Conservation (phyloP, 2,797 vertebrate species). For the Spizella passerina region DNA sequence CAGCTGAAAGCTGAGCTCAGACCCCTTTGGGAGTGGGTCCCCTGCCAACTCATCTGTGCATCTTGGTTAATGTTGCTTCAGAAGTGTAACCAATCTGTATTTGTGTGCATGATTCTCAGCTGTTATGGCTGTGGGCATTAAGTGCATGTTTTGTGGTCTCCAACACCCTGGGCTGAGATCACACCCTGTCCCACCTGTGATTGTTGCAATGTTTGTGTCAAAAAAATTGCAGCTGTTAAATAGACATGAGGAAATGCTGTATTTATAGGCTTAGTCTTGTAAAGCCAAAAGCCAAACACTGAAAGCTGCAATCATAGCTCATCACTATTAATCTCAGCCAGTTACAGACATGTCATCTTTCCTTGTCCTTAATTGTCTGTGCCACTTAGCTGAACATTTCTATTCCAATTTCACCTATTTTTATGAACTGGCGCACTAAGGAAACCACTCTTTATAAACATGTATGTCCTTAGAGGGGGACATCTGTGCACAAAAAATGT, state of each 20-base stretch:
- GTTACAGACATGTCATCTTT: background rate
- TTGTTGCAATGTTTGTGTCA: background rate
- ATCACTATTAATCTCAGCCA: background rate
- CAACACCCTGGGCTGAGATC: background rate
- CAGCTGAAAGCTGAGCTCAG: background rate
- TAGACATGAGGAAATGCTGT: background rate
- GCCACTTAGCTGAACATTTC: background rate
- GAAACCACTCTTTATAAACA: background rate
- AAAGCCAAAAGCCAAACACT: background rate
- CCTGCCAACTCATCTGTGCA: background rate
- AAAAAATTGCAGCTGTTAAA: background rate
- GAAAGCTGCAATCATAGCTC: background rate
- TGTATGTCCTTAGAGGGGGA: background rate
- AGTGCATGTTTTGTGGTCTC: background rate
- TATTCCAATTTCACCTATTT: background rate
- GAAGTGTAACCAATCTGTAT: background rate
- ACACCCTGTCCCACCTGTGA: rapidly evolving
- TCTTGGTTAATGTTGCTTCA: background rate
- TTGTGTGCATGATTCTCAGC: background rate
- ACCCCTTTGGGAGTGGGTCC: background rate
- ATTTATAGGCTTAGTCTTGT: background rate
- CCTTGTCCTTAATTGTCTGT: background rate
- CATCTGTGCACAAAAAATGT: background rate
- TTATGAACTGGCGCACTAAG: background rate
- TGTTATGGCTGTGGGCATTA: background rate